Conservation (phyloP, 2,888 invertebrate species). For the Apoda limacodes region DNA sequence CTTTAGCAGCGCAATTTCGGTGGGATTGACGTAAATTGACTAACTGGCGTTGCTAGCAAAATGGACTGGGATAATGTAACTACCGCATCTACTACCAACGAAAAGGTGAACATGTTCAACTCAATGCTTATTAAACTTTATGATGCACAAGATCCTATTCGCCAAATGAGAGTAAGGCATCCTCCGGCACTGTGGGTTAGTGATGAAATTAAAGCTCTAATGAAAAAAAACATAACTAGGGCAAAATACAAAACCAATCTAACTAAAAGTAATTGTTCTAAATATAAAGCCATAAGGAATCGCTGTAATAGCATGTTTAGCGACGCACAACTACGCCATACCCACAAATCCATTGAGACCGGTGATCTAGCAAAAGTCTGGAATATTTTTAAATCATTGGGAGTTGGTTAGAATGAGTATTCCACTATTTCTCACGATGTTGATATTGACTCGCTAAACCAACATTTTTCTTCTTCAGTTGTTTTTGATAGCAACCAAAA, state of each 20-base stretch:
- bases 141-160: slow-evolving; percentile 13
- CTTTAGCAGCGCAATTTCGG: slow-evolving; percentile 11
- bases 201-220: slow-evolving; percentile 5
- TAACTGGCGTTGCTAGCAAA: slow-evolving; percentile 5
- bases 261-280: slow-evolving; percentile 3
- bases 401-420: no score
- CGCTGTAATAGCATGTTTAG: slow-evolving; percentile 8
- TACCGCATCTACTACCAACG: slow-evolving; percentile 5
- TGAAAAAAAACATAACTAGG: slow-evolving; percentile 11
- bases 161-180: slow-evolving; percentile 7
- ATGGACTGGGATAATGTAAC: slow-evolving; percentile 9
- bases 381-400: slow-evolving; percentile 8
- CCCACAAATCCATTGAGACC: slow-evolving; percentile 7
- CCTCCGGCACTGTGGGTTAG: slow-evolving; percentile 15
- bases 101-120: slow-evolving; percentile 10
- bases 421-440: no score
- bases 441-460: no score
- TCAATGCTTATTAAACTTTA: slow-evolving; percentile 7
- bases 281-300: neutral
- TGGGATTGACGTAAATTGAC: slow-evolving; percentile 4
- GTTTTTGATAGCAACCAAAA: no score
- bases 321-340: slow-evolving; percentile 9
- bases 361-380: slow-evolving; percentile 4
- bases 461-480: no score
- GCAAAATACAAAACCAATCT: slow-evolving; percentile 4